Evolutionary conservation across 2,797 vertebrate species (phyloP).

Genomic region (Merluccius polli): DNA sequence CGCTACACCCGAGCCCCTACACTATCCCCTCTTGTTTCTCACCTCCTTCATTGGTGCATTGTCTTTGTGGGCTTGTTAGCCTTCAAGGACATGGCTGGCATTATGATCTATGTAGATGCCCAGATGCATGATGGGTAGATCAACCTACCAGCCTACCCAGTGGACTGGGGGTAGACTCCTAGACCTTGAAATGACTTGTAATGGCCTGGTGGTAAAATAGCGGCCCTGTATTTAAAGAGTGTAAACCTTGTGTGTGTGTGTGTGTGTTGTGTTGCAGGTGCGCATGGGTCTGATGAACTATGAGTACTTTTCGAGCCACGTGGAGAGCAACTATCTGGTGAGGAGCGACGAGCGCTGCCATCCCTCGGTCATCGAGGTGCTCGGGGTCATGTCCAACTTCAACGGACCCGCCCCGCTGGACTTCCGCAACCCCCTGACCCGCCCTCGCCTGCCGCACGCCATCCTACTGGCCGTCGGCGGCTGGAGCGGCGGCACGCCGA

Average conservation of each 20-base stretch:
- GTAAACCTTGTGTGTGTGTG: background rate
- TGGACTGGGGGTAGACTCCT: too few species aligned
- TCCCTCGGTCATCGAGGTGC: slow-evolving; percentile 50
- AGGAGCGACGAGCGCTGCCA: slow-evolving; percentile 24
- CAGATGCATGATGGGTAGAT: too few species aligned
- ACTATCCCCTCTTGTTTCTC: too few species aligned
- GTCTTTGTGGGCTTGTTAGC: too few species aligned
- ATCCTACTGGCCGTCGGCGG: slow-evolving; percentile 81
- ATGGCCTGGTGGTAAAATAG: background rate
- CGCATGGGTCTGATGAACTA: slow-evolving; percentile 6
- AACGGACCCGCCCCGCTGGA: slow-evolving; percentile 4
- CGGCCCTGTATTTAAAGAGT: too few species aligned
- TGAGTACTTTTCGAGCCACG: slow-evolving; percentile 19
- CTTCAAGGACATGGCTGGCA: too few species aligned
- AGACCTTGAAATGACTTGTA: background rate
- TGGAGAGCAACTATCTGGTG: slow-evolving; percentile 37
- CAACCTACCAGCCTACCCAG: too few species aligned
- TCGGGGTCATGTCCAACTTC: slow-evolving; percentile 54
- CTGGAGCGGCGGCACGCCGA: slow-evolving; percentile 70
- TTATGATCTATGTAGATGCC: too few species aligned
- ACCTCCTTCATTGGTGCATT: too few species aligned
- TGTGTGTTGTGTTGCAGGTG: slow-evolving; percentile 24
- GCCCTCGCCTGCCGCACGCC: slow-evolving; percentile 74
- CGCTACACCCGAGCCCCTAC: too few species aligned
- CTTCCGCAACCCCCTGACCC: slow-evolving; percentile 47